Evolutionary conservation across 2,113 vertebrate genomes (phyloP).

Genomic region (Petroica traversi): DNA sequence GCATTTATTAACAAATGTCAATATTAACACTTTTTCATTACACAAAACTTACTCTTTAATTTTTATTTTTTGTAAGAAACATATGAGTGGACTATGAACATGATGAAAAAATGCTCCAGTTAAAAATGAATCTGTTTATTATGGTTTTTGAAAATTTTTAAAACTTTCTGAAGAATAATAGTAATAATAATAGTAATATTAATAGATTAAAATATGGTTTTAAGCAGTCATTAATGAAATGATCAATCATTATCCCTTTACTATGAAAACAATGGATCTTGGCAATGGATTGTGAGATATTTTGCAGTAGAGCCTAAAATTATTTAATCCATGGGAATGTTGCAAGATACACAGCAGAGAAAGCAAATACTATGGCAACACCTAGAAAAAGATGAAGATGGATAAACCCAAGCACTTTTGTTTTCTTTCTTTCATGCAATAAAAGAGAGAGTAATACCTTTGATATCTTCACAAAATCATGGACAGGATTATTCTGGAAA

Average conservation of each 20-base stretch:
- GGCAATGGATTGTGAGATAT: background rate
- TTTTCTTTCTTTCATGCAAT: background rate
- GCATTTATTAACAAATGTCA: background rate
- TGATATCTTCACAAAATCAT: background rate
- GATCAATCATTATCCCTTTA: background rate
- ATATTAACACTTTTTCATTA: background rate
- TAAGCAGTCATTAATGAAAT: background rate
- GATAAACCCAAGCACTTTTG: background rate
- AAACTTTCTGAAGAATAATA: background rate
- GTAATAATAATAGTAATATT: background rate
- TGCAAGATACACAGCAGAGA: background rate
- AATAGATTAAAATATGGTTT: background rate
- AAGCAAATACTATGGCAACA: background rate
- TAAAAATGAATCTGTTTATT: background rate
- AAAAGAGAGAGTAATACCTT: background rate
- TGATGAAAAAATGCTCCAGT: background rate
- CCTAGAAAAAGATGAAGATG: background rate
- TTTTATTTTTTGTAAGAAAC: background rate
- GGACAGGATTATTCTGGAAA: background rate
- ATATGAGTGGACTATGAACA: accelerated
- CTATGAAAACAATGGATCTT: background rate
- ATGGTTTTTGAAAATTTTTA: background rate
- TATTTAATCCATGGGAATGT: background rate
- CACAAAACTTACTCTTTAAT: background rate
- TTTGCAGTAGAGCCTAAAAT: background rate